phyloP scores from a whole-genome alignment of 2,888 invertebrate genomes.

The Lycophotia porphyrea region DNA sequence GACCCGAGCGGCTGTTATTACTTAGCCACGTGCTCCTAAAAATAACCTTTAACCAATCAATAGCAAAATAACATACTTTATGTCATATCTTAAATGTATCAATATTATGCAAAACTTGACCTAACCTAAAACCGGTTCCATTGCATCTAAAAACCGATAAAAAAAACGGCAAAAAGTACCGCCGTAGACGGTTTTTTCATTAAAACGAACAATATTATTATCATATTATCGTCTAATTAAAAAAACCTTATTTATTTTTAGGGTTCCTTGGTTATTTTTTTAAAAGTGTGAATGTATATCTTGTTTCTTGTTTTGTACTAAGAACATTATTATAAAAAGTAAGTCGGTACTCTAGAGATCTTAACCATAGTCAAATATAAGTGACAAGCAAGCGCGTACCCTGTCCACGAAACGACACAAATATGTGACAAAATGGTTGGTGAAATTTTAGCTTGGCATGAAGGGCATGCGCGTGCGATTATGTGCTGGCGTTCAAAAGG shows the following conservation, averaged over 20 bases:
- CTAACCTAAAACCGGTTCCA: conserved; percentile 59
- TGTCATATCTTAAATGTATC: conserved; percentile 32
- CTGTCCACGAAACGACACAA: too few relatives aligned
- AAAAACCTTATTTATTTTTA: conserved; percentile 62
- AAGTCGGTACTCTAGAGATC: too few relatives aligned
- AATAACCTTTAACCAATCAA: not conserved
- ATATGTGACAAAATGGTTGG: too few relatives aligned
- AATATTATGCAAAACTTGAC: conserved; percentile 61
- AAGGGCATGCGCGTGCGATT: too few relatives aligned
- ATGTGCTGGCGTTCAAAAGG: too few relatives aligned
- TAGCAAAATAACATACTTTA: conserved; percentile 11
- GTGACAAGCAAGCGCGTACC: too few relatives aligned
- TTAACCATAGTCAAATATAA: too few relatives aligned
- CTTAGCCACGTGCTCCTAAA: too few relatives aligned
- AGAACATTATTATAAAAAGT: too few relatives aligned
- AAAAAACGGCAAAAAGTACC: conserved; percentile 61
- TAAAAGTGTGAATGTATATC: not conserved
- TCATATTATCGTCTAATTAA: conserved; percentile 71
- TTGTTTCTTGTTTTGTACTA: not conserved
- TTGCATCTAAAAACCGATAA: conserved; percentile 62
- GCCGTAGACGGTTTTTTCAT: conserved; percentile 68
- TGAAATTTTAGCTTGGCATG: too few relatives aligned
- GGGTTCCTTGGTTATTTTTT: conserved; percentile 42
- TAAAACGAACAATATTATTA: conserved; percentile 70
- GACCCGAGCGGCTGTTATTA: too few relatives aligned